Evolutionary conservation across 2,888 invertebrate genomes (phyloP).

Genomic region (Phalera bucephala): DNA sequence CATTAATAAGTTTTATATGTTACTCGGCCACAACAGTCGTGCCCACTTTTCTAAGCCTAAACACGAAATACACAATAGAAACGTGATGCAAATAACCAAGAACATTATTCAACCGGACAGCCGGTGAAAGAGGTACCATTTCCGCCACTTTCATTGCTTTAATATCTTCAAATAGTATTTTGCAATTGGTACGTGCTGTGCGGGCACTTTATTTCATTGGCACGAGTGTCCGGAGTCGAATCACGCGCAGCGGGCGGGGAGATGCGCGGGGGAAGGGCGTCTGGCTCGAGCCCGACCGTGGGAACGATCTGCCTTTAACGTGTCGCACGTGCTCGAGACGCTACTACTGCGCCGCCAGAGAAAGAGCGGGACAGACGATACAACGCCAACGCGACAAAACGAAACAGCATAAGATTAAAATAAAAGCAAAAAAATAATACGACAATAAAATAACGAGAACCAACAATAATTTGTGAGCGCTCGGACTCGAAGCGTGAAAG

Average conservation of each 20-base stretch:
- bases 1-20: background rate
- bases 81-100: constrained; percentile 12
- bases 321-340: constrained; percentile 80
- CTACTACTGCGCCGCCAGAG: constrained; percentile 57
- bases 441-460: constrained; percentile 70
- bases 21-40: background rate
- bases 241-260: constrained; percentile 57
- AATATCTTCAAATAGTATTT: constrained; percentile 62
- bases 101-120: constrained; percentile 28
- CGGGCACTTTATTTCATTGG: constrained; percentile 75
- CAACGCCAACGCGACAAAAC: constrained; percentile 16
- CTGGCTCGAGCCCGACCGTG: constrained; percentile 74
- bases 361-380: constrained; percentile 45
- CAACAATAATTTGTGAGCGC: constrained; percentile 78
- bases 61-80: background rate
- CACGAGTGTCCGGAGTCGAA: constrained; percentile 66
- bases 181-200: constrained; percentile 77
- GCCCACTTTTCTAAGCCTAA: constrained; percentile 2
- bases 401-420: constrained; percentile 32
- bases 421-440: constrained; percentile 39
- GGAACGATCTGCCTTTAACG: constrained; percentile 82
- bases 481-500: constrained; percentile 72
- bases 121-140: constrained; percentile 48
- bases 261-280: constrained; percentile 41
- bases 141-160: constrained; percentile 66